phyloP scores from a whole-genome alignment of 2,888 invertebrate genomes.

The Ischnura elegans region DNA sequence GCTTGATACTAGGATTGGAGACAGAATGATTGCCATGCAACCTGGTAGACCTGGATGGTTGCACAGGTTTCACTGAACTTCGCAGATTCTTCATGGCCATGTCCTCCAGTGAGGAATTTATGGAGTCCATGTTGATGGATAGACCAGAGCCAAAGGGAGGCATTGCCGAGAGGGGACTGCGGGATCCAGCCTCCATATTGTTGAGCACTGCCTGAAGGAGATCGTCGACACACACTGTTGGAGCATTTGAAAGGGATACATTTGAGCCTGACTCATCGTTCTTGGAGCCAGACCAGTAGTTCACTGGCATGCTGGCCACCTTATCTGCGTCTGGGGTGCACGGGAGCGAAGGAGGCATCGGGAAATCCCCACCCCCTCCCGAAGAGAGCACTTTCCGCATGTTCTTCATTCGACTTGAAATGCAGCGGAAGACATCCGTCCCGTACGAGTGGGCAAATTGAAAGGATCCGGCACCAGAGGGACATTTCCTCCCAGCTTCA shows the following conservation, averaged over 20 bases:
- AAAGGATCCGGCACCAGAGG: slow-evolving; percentile 91
- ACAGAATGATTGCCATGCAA: slow-evolving; percentile 76
- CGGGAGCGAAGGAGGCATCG: not conserved
- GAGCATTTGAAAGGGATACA: slow-evolving; percentile 79
- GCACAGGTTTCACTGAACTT: slow-evolving; percentile 62
- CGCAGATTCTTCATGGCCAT: not conserved
- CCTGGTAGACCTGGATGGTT: slow-evolving; percentile 81
- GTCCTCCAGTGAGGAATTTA: slow-evolving; percentile 38
- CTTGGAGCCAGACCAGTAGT: slow-evolving; percentile 20
- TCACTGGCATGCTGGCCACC: not conserved
- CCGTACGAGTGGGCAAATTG: slow-evolving; percentile 75
- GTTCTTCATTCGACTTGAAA: slow-evolving; percentile 90
- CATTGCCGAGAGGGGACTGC: slow-evolving; percentile 88
- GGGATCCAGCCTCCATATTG: slow-evolving; percentile 87
- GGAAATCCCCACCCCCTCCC: slow-evolving; percentile 74
- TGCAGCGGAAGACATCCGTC: slow-evolving; percentile 77
- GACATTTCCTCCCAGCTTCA: slow-evolving; percentile 92
- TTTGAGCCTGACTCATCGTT: slow-evolving; percentile 78
- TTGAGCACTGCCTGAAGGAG: slow-evolving; percentile 87
- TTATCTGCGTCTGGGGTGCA: not conserved
- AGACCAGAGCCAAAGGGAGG: slow-evolving; percentile 78
- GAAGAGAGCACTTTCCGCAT: slow-evolving; percentile 91
- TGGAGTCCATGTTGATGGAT: not conserved
- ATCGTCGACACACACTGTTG: slow-evolving; percentile 84
- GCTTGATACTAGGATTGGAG: slow-evolving; percentile 42